A percentile compares a stretch with the other conserved stretches of the same genome.
These are phyloP conservation scores for Chironomus striatipennis DNA, from an alignment of 1,140 invertebrate species.

Conservation along the genomic window DNA sequence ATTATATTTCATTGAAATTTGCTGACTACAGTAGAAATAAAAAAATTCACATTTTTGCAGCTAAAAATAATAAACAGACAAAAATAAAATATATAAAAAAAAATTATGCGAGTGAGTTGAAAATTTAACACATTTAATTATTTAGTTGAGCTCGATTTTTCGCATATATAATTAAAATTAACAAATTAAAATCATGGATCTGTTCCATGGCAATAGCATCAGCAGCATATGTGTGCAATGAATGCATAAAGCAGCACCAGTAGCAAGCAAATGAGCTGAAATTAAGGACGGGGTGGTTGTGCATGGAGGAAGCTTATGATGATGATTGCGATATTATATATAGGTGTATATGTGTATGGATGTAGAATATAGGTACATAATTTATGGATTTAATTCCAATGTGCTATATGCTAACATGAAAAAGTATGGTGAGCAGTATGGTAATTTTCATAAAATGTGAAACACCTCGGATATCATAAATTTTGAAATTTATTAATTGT, in stretches of 20 bases:
- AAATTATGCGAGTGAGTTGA: not conserved
- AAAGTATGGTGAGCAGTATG: not conserved
- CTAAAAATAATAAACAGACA: not conserved
- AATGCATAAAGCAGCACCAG: not conserved
- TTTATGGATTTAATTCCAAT: slow-evolving; percentile 20
- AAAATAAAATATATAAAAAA: not conserved
- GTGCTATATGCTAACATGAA: not conserved
- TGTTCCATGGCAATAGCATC: not conserved
- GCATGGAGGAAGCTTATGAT: not conserved
- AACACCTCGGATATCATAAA: slow-evolving; percentile 7
- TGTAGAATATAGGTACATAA: slow-evolving; percentile 4
- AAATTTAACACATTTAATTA: slow-evolving; percentile 6
- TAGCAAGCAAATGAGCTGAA: too few relatives aligned
- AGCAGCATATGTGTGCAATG: not conserved
- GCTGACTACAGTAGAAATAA: too few relatives aligned
- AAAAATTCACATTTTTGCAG: too few relatives aligned
- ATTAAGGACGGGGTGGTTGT: too few relatives aligned
- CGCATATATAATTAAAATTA: slow-evolving; percentile 19
- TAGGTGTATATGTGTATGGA: not conserved
- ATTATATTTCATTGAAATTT: too few relatives aligned
- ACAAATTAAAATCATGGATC: slow-evolving; percentile 21
- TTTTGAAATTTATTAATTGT: slow-evolving; percentile 10
- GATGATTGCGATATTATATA: not conserved
- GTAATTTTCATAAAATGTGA: not conserved
- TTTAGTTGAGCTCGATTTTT: slow-evolving; percentile 20